A percentile compares a stretch with the other conserved stretches of the same genome.
These are phyloP conservation scores for Hirtodrosophila confusa DNA, from an alignment of 2,888 invertebrate species.

Conservation along the genomic window DNA sequence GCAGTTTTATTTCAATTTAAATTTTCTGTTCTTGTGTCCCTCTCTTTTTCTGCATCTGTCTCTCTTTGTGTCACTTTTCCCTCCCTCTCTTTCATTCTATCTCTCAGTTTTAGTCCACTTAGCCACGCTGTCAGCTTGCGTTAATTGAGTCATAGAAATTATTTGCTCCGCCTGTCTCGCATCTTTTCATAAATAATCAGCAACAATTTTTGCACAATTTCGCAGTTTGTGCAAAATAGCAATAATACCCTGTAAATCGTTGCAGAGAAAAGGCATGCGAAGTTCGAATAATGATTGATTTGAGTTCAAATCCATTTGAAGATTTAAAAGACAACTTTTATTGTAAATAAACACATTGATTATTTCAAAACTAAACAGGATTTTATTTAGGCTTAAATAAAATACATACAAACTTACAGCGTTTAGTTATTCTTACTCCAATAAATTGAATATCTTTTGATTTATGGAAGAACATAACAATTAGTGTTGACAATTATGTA, in stretches of 20 bases:
- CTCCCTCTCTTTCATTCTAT: conserved; percentile 6
- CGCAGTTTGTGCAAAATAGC: conserved; percentile 13
- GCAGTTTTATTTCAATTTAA: no score
- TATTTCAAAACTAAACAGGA: no score
- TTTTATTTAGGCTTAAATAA: no score
- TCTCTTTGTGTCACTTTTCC: background rate
- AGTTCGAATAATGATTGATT: background rate
- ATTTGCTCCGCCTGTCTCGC: conserved; percentile 46
- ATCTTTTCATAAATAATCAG: conserved; percentile 69
- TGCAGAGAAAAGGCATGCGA: background rate
- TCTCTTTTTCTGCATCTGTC: conserved; percentile 2
- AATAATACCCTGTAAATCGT: conserved; percentile 28
- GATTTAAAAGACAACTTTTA: background rate
- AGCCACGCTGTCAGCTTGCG: conserved; percentile 54
- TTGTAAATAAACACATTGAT: no score
- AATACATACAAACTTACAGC: no score
- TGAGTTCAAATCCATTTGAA: background rate
- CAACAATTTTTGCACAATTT: conserved; percentile 19
- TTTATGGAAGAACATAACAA: no score
- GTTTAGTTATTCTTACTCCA: no score
- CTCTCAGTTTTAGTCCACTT: conserved; percentile 35
- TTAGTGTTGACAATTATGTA: no score
- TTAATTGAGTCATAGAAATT: conserved; percentile 67
- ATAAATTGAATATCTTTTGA: no score
- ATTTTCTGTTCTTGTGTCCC: background rate